phyloP scores from a whole-genome alignment of 1,140 invertebrate genomes.

The Trichonephila inaurata region DNA sequence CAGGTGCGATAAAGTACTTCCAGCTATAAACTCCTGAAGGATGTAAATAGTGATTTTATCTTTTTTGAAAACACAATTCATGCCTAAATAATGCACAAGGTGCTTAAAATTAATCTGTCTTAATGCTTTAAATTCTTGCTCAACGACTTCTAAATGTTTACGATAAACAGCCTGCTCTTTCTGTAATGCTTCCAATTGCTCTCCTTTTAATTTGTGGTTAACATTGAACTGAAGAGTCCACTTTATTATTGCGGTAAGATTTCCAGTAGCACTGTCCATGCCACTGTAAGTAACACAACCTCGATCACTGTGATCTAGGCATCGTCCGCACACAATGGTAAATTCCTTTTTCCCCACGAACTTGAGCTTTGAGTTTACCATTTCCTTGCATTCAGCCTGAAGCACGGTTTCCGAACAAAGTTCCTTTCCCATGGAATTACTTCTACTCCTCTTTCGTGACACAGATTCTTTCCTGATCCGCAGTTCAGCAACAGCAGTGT shows the following conservation, averaged over 20 bases:
- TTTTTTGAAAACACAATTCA: conserved; percentile 84
- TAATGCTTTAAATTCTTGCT: conserved; percentile 61
- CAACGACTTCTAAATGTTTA: conserved; percentile 41
- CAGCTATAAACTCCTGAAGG: conserved; percentile 85
- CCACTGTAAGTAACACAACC: conserved; percentile 87
- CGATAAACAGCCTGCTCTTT: conserved; percentile 81
- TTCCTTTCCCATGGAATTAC: conserved; percentile 29
- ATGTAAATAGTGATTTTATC: conserved; percentile 81
- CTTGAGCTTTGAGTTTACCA: conserved; percentile 60
- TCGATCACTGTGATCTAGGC: conserved; percentile 84
- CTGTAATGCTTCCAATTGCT: conserved; percentile 82
- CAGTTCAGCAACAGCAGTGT: conserved; percentile 26
- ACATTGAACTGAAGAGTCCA: conserved; percentile 85
- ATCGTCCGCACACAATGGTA: conserved; percentile 60
- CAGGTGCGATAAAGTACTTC: conserved; percentile 82
- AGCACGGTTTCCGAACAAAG: conserved; percentile 51
- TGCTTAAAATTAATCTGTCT: conserved; percentile 85
- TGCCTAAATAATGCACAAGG: conserved; percentile 87
- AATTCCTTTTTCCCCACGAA: conserved; percentile 68
- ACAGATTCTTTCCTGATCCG: conserved; percentile 36
- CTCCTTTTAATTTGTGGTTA: conserved; percentile 79
- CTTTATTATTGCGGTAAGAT: conserved; percentile 86
- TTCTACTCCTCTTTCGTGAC: conserved; percentile 76
- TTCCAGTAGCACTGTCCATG: conserved; percentile 86
- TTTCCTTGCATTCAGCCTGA: conserved; percentile 65